Base-by-base conservation (phyloP, 2,113 vertebrate genomes). In the Platysternon megacephalum region DNA sequence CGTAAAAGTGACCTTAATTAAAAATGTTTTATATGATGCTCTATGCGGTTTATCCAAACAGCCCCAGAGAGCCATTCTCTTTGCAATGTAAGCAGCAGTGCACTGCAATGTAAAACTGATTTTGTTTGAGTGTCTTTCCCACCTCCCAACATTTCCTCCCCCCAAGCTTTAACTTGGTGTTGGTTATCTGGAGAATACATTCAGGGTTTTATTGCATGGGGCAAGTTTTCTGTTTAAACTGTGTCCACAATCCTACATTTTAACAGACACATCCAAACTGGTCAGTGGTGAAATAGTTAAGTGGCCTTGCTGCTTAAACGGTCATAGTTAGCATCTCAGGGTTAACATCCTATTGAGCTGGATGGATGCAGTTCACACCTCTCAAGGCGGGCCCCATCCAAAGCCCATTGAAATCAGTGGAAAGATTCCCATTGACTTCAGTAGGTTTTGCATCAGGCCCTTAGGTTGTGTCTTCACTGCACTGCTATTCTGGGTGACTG, bases 321-420 rank as follows among this genome's bases (percentile, higher is more conserved):
- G 35, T 8, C 1, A 0, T 65, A 12, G 24, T 46, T 76, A 42
- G 22, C 74, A 4, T 24, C 42, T 14, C 39, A 74, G 17, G 1
- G 12, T 21, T 72, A n/a, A 39, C 35, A 72, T 72, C n/a, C 65
- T 72, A 22, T 39, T 39, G 65, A 72, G 19, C 16, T 39, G 74
- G 24, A 76, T 26, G 19, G 42, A 39, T 44, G 24, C 74, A 76
- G 39, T 28, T 13, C 24, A 28, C 12, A 10, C 74, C 10, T 14
- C 42, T 28, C 74, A 13, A 13, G 26, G 65, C 4, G 9, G 65
- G 19, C 4, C n/a, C 21, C 17, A 39, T 72, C 14, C 65, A 68
- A n/a, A 28, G 11, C 55, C 26, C 55, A 28, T 28, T 56, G 26
- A 56, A 56, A 56, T 12, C 55, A 56, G 55, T 56, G 61, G 61